Conservation (phyloP, 2,888 invertebrate species). For the Pantelozetes paolii region DNA sequence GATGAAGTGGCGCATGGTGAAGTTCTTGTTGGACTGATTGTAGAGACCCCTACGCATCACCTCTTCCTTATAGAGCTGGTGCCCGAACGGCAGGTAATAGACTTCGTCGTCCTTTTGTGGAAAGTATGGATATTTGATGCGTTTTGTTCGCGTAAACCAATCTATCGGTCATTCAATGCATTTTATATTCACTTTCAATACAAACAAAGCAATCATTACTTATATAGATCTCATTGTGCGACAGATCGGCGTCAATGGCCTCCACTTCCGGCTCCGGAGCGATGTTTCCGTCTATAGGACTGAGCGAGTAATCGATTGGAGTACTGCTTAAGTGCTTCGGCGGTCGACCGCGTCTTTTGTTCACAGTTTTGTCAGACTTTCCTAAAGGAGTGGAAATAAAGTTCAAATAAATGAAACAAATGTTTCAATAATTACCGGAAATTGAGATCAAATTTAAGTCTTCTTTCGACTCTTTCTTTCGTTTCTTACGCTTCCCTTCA, state of each 20-base stretch:
- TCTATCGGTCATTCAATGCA: background rate
- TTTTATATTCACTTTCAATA: background rate
- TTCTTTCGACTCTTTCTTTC: too few relatives aligned
- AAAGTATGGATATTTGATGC: background rate
- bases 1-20: background rate
- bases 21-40: conserved; percentile 5
- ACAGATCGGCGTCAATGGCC: background rate
- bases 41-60: background rate
- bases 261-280: background rate
- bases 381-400: too few relatives aligned
- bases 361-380: too few relatives aligned
- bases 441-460: too few relatives aligned
- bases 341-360: too few relatives aligned
- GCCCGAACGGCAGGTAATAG: conserved; percentile 18
- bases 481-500: too few relatives aligned
- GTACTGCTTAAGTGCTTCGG: too few relatives aligned
- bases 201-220: background rate
- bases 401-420: too few relatives aligned
- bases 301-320: too few relatives aligned
- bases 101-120: conserved; percentile 21
- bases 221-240: background rate
- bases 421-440: too few relatives aligned
- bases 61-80: conserved; percentile 4
- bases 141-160: conserved; percentile 16
- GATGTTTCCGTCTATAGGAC: too few relatives aligned